A percentile compares a stretch with the other conserved stretches of the same genome.
phyloP scores from a whole-genome alignment of 2,797 vertebrate species.

The Gallinago nigripennis region DNA sequence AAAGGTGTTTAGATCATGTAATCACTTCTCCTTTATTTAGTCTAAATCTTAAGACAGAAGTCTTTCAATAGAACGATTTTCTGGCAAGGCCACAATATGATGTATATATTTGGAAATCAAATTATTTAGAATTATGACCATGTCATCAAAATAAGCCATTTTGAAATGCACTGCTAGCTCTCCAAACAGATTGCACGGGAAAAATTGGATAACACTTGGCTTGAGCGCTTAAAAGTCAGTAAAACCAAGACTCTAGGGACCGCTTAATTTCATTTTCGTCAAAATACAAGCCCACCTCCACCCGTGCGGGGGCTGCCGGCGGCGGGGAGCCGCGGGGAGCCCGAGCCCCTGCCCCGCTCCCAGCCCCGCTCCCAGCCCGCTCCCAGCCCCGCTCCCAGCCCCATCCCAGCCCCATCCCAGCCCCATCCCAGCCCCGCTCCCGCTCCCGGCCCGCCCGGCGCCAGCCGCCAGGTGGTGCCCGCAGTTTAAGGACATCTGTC shows the following conservation, averaged over 20 bases:
- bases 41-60: constrained; percentile 33
- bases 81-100: constrained; percentile 38
- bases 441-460: background rate
- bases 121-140: constrained; percentile 70
- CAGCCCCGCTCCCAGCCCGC: too few relatives aligned
- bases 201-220: constrained; percentile 66
- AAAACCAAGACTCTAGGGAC: constrained; percentile 48
- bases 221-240: constrained; percentile 38
- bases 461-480: constrained; percentile 75
- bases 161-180: constrained; percentile 62
- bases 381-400: background rate
- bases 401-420: background rate
- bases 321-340: background rate
- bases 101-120: constrained; percentile 70
- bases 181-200: constrained; percentile 49
- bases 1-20: background rate
- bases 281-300: background rate
- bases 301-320: background rate
- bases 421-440: too few relatives aligned
- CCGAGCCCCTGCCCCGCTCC: background rate
- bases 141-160: constrained; percentile 71
- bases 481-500: constrained; percentile 70
- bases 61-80: constrained; percentile 48
- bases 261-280: constrained; percentile 49
- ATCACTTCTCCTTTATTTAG: constrained; percentile 42